These are phyloP conservation scores for Chrysocyon brachyurus DNA, from an alignment of 2,797 vertebrate species.

Conservation along the genomic window DNA sequence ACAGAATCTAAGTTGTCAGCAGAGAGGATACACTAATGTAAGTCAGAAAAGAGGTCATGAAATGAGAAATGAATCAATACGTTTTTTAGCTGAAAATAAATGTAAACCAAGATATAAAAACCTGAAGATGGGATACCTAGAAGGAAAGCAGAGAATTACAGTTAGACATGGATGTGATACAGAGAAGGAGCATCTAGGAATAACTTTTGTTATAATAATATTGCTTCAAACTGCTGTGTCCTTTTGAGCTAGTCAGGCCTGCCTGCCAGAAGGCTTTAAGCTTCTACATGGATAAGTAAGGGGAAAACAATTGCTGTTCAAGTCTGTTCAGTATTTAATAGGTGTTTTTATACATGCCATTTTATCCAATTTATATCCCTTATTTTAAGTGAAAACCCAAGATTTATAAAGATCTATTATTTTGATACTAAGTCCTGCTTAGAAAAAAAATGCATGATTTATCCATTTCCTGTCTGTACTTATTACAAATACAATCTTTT, in stretches of 20 bases:
- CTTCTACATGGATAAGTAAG: not conserved
- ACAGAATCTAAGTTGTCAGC: not conserved
- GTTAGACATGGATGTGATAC: not conserved
- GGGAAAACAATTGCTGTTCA: not conserved
- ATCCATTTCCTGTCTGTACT: not conserved
- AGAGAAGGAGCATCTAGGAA: not conserved
- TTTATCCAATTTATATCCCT: not conserved
- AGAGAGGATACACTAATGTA: not conserved
- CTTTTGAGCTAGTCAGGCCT: not conserved
- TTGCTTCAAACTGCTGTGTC: not conserved
- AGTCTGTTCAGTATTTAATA: not conserved
- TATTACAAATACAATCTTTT: constrained; percentile 38
- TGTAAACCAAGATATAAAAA: not conserved
- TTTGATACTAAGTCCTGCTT: not conserved
- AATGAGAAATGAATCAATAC: not conserved
- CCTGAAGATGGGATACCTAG: not conserved
- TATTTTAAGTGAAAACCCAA: not conserved
- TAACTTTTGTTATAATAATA: not conserved
- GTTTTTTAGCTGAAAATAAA: not conserved
- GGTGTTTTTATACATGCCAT: not conserved
- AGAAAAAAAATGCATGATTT: not conserved
- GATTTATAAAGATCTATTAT: not conserved
- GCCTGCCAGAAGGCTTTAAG: not conserved
- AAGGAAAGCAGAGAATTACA: not conserved
- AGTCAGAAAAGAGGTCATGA: not conserved